Percentiles rank a stretch among this genome's conserved stretches.
These are phyloP conservation scores for Periparus ater DNA, from an alignment of 2,797 vertebrate species.

Conservation along the genomic window DNA sequence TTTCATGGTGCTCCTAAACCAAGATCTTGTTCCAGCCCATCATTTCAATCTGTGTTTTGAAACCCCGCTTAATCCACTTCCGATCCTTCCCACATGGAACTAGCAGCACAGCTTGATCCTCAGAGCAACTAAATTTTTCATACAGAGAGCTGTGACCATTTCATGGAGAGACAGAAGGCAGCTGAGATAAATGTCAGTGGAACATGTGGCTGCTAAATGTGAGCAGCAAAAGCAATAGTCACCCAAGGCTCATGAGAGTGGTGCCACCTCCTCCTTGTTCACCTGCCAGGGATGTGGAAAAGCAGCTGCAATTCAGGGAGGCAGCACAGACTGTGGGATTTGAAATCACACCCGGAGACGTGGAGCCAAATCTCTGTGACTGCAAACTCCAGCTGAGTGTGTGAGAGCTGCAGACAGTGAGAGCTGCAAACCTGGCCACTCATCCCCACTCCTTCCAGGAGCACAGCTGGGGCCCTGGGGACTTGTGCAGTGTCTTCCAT, in stretches of 20 bases:
- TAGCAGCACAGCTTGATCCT: not conserved
- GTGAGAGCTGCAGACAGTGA: not conserved
- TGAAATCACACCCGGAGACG: not conserved
- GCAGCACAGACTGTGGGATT: not conserved
- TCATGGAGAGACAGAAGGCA: not conserved
- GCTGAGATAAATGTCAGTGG: not conserved
- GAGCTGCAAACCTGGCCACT: not conserved
- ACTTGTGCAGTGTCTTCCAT: not conserved
- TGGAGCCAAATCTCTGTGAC: not conserved
- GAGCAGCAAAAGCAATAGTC: not conserved
- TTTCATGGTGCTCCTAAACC: slow-evolving; percentile 19
- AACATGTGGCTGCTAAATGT: not conserved
- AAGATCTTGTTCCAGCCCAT: slow-evolving; percentile 1
- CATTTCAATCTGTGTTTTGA: slow-evolving; percentile 27
- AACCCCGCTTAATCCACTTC: not conserved
- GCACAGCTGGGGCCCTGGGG: accelerated
- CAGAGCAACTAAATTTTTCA: not conserved
- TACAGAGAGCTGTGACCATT: not conserved
- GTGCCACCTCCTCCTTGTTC: not conserved
- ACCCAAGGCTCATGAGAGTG: not conserved
- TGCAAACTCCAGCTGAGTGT: not conserved
- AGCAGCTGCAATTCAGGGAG: not conserved
- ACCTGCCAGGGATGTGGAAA: slow-evolving; percentile 11
- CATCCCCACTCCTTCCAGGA: not conserved
- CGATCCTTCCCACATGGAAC: slow-evolving; percentile 4